Evolutionary conservation across 2,113 vertebrate genomes (phyloP), one percentile per base, ranked within the genome.

Genomic region (Burhinus oedicnemus): DNA sequence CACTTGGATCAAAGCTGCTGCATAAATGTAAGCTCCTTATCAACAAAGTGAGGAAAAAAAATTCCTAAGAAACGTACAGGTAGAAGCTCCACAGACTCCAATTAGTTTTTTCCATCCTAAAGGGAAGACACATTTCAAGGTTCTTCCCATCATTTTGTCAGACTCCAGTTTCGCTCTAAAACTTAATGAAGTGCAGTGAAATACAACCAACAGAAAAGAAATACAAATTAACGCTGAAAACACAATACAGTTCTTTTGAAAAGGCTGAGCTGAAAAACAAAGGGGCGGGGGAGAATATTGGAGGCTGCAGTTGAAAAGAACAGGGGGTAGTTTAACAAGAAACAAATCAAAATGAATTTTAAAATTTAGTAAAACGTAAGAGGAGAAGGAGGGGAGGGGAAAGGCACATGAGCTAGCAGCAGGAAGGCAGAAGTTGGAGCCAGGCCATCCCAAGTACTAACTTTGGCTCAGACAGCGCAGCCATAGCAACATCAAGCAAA

Each of bases 1-100:
- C 79, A 83, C 86, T 32, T 32, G 83, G 55, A 87, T 71, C 94
- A 89, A 84, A 93, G 91, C 91, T 81, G 68, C 80, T 81, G 93
- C 80, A 81, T 19, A 25, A 86, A 77, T 5, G 34, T 8, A 6
- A 88, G 76, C 76, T 97, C 89, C 77, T 76, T 3, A 64, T 9
- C 89, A 87, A 52, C 55, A 38, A 17, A 9, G 22, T 2, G 18
- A 60, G 36, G 80, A 29, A 45, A 8, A 32, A 44, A 54, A 68
- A 68, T 5, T 51, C 14, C 0, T 9, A 38, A 79, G 91, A 32
- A 91, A 57, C 0, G 0, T 17, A 47, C 27, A 85, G 91, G 74
- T 52, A 68, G 81, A 86, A 87, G 65, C 70, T 69, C 34, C 75
- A 12, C 79, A 49, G 66, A 1, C 54, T 40, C 81, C 84, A 79